phyloP scores from a whole-genome alignment of 2,113 vertebrate species.

The Microcebus ravelobensis region DNA sequence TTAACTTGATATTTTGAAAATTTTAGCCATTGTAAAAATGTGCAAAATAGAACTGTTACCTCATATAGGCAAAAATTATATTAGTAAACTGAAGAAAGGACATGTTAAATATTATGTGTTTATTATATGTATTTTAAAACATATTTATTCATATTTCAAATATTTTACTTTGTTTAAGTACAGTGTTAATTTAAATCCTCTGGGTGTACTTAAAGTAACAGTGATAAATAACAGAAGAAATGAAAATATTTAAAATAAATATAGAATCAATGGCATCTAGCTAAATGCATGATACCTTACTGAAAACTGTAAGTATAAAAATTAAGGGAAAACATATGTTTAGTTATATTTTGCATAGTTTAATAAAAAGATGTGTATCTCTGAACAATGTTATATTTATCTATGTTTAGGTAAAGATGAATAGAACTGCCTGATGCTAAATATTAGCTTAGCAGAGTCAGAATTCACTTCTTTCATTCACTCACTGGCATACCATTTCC shows the following conservation, averaged over 20 bases:
- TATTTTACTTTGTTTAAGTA: background rate
- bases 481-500: background rate
- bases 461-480: background rate
- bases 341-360: background rate
- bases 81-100: background rate
- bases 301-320: background rate
- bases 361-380: background rate
- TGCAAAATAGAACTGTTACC: background rate
- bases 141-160: background rate
- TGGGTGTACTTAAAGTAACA: background rate
- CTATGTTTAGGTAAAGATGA: background rate
- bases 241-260: background rate
- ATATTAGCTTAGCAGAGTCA: background rate
- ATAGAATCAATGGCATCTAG: background rate
- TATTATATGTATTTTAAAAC: background rate
- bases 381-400: background rate
- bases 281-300: background rate
- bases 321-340: background rate
- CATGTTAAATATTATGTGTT: background rate
- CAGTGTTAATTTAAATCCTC: background rate
- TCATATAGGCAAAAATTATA: background rate
- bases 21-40: background rate
- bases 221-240: slow-evolving; percentile 7
- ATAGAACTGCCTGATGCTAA: rapidly evolving
- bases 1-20: background rate